phyloP scores from a whole-genome alignment of 2,888 invertebrate species.

The Chironomus riparius region DNA sequence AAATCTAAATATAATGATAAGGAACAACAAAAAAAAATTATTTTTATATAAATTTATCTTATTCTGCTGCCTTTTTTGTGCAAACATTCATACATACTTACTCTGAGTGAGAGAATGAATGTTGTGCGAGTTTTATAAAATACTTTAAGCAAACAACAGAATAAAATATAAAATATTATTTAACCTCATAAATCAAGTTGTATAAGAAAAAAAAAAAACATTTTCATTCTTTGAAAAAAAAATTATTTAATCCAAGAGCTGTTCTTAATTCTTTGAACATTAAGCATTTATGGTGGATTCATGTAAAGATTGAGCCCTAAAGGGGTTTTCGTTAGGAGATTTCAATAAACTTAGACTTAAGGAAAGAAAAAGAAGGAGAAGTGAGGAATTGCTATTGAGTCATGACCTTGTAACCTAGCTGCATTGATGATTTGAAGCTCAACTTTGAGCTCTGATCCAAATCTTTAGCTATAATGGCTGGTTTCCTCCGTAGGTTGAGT shows the following conservation, averaged over 20 bases:
- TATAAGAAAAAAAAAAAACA: conserved; percentile 1
- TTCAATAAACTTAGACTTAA: too few species aligned
- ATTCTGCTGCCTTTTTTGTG: not conserved
- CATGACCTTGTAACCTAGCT: not conserved
- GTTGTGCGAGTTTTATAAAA: not conserved
- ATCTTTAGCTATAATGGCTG: too few species aligned
- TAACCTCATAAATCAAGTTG: conserved; percentile 19
- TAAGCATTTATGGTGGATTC: conserved; percentile 3
- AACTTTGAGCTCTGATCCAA: too few species aligned
- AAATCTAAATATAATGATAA: conserved; percentile 13
- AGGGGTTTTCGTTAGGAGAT: not conserved
- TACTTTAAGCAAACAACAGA: conserved; percentile 17
- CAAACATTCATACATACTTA: not conserved
- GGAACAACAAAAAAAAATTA: not conserved
- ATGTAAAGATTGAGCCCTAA: not conserved
- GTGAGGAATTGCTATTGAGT: not conserved
- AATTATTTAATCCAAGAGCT: not conserved
- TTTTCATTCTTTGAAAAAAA: conserved; percentile 3
- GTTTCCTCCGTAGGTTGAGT: too few species aligned
- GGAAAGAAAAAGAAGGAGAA: too few species aligned
- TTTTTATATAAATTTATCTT: not conserved
- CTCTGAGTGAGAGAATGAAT: not conserved
- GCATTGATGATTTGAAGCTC: too few species aligned
- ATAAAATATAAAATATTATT: conserved; percentile 9
- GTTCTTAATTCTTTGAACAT: conserved; percentile 9